Evolutionary conservation across 2,113 vertebrate species (phyloP), one percentile per base, ranked within the genome.

Genomic region (Ovibos moschatus): DNA sequence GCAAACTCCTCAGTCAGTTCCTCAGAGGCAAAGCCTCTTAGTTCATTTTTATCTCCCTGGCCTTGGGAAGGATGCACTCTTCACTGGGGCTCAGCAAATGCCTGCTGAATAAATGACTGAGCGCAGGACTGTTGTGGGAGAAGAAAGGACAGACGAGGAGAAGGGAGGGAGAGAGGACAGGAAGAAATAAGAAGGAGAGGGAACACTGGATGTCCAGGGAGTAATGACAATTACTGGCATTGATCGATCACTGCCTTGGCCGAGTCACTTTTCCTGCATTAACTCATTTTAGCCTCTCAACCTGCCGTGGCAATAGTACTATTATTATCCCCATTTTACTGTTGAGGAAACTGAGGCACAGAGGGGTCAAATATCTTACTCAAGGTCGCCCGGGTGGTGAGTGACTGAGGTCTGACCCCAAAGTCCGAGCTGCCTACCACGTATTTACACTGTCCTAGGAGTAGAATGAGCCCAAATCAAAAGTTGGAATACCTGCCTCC

Each of bases 151-250:
- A 36, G 53, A 60, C 11, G 53, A 30, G 11, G 40, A 62, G 30
- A 89, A 89, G 79, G 28, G 47, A 79, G 16, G 58, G 58, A 67
- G 53, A 91, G 13, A 84, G 86, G 51, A 64, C 51, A 89, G 64
- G 91, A 87, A 95, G 25, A 76, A n/a, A 47, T 12, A 87, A 79
- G 81, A 51, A 87, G 87, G 1, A 15, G 64, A 76, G 57, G 71
- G 96, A 94, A 57, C 87, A 60, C 83, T 11, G 36, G 30, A 27
- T 91, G 94, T 97, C 95, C 97, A 85, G 85, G 60, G 82, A 96
- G 55, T 64, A 8, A 83, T 40, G 97, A 97, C 97, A 93, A 87
- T 97, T 93, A 94, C 97, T 95, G 96, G 93, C 94, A 97, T 83
- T 83, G 74, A 97, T 47, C 3, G 67, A 98, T 97, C 97, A 90